These are phyloP conservation scores for Ecliptopera silaceata DNA, from an alignment of 2,888 invertebrate genomes.

Conservation along the genomic window DNA sequence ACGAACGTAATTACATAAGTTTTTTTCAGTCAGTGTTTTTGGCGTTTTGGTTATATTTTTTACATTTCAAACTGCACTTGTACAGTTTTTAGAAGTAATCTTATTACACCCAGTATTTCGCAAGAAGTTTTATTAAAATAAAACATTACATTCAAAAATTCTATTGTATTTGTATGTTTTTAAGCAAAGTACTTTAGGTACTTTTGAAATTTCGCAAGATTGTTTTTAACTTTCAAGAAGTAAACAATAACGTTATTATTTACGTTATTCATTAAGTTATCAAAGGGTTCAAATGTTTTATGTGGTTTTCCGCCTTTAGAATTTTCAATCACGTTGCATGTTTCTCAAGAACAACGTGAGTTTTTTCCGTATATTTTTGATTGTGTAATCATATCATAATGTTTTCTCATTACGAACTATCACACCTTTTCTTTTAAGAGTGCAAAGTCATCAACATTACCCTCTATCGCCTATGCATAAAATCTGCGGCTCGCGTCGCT, in stretches of 20 bases:
- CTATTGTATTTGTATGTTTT: slow-evolving; percentile 31
- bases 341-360: neutral
- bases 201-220: slow-evolving; percentile 22
- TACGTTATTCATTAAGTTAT: neutral
- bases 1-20: too few relatives aligned
- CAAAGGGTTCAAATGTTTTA: neutral
- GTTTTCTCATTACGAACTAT: neutral
- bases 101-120: too few relatives aligned
- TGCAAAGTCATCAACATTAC: slow-evolving; percentile 43
- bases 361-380: neutral
- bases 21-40: too few relatives aligned
- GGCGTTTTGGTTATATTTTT: too few relatives aligned
- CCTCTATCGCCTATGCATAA: slow-evolving; percentile 59
- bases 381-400: neutral
- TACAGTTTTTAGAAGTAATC: too few relatives aligned
- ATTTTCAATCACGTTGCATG: slow-evolving; percentile 6
- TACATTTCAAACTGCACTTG: too few relatives aligned
- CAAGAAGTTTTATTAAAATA: slow-evolving; percentile 4
- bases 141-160: slow-evolving; percentile 1
- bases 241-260: slow-evolving; percentile 17
- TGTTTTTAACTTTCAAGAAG: slow-evolving; percentile 24
- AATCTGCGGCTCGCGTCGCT: slow-evolving; percentile 50
- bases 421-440: slow-evolving; percentile 13
- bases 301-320: slow-evolving; percentile 4
- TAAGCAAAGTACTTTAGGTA: slow-evolving; percentile 5